These are phyloP conservation scores for Centroberyx gerrardi DNA, from an alignment of 2,797 vertebrate genomes.

Conservation along the genomic window DNA sequence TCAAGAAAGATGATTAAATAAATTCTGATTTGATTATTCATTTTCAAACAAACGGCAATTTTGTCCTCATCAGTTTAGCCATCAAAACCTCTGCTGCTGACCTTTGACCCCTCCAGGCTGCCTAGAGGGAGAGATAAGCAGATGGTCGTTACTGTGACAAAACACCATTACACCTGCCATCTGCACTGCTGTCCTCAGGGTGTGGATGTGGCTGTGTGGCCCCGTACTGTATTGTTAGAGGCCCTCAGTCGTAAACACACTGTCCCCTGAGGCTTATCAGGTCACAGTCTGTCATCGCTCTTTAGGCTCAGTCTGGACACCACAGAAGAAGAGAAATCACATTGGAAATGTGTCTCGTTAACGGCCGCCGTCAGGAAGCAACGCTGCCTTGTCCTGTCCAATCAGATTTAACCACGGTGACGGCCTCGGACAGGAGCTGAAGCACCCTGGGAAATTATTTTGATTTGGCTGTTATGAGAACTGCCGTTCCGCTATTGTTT, in stretches of 20 bases:
- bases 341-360: background rate
- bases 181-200: background rate
- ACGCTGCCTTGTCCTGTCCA: background rate
- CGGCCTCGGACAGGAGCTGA: background rate
- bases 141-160: background rate
- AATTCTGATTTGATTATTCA: too few relatives aligned
- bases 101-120: conserved; percentile 16
- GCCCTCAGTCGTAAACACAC: background rate
- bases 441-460: conserved; percentile 33
- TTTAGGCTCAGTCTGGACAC: conserved; percentile 8
- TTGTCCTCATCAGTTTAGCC: background rate
- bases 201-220: background rate
- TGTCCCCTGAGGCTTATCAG: background rate
- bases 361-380: background rate
- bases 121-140: conserved; percentile 3
- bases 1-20: too few relatives aligned
- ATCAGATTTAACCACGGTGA: conserved; percentile 8
- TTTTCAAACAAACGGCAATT: too few relatives aligned
- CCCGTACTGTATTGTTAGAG: background rate
- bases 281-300: background rate
- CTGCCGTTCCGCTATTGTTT: conserved; percentile 9
- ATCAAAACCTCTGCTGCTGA: background rate
- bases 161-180: background rate
- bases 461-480: conserved; percentile 6
- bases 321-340: conserved; percentile 21